Evolutionary conservation across 2,888 invertebrate genomes (phyloP), one percentile per base, ranked within the genome.

Genomic region (Alloplasta piceator): DNA sequence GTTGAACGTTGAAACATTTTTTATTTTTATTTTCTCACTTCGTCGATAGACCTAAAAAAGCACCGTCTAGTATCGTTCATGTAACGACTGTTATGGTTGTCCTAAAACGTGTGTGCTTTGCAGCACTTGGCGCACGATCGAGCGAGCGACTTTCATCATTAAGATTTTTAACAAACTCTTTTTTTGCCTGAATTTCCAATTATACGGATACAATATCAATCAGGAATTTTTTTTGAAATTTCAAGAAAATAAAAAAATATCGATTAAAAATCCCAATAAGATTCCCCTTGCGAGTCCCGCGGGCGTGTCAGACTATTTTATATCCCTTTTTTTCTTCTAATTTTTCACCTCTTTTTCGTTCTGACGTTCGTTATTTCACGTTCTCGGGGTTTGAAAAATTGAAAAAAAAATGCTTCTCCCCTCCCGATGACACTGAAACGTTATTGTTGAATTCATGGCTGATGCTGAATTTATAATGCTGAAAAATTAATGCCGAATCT

Each of bases 101-200:
- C 38, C 76, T 50, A 72, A 80, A 80, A 80, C 67, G 80, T 78
- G 78, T 73, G 80, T 74, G 75, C 71, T 72, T n/a, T 67, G 80
- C 80, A 81, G 73, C 66, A 66, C 70, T 78, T 73, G 41, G 81
- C 78, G 81, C 81, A 81, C 74, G 81, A 81, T 81, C 74, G 73
- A 71, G 64, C 55, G 64, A 77, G 66, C 78, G 74, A 78, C 66
- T 81, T 78, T 78, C 70, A 74, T 70, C 70, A 64, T 26, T 26
- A 3, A 26, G 26, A 26, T 26, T 26, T 26, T 26, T 26, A 26
- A 26, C 26, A 26, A 26, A 26, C 26, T 26, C 26, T 26, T 26
- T 26, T 3, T 26, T 26, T 2, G 3, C 26, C 26, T 63, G 61
- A 26, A 56, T 70, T 61, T 43, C 10, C 26, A 26, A 26, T 26